phyloP scores from a whole-genome alignment of 2,888 invertebrate species.

The Mamestra brassicae region DNA sequence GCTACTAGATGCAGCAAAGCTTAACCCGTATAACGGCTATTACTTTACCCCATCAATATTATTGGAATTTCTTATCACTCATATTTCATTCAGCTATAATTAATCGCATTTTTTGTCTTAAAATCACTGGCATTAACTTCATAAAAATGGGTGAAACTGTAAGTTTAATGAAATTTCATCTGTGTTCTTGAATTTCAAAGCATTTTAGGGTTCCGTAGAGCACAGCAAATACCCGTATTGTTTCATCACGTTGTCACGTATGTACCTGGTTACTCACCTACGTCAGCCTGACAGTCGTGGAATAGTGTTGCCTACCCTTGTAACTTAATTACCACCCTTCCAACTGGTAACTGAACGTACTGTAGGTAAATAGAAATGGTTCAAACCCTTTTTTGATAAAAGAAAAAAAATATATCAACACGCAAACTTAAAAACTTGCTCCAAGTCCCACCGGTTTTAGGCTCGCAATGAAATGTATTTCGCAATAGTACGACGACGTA shows the following conservation, averaged over 20 bases:
- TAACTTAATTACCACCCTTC: neutral
- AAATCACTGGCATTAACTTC: constrained; percentile 29
- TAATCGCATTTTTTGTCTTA: constrained; percentile 22
- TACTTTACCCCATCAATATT: constrained; percentile 44
- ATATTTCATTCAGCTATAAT: constrained; percentile 41
- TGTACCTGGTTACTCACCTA: neutral
- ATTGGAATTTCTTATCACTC: constrained; percentile 57
- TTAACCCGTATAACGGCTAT: constrained; percentile 16
- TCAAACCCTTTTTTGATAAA: neutral
- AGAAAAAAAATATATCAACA: neutral
- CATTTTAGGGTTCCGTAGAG: constrained; percentile 16
- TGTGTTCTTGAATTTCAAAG: constrained; percentile 30
- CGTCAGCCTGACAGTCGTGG: neutral
- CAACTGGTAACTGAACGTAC: neutral
- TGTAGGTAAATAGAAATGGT: neutral
- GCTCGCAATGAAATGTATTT: too few species aligned
- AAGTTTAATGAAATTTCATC: constrained; percentile 30
- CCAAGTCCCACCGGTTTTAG: too few species aligned
- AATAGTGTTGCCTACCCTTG: constrained; percentile 3
- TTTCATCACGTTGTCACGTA: constrained; percentile 16
- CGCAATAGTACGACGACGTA: too few species aligned
- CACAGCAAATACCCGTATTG: neutral
- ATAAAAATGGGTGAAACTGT: constrained; percentile 19
- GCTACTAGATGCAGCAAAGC: constrained; percentile 25
- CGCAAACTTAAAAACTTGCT: too few species aligned